Percentiles rank a stretch among this genome's conserved stretches.
These are phyloP conservation scores for Hippocampus abdominalis DNA, from an alignment of 2,113 vertebrate species.

Conservation along the genomic window DNA sequence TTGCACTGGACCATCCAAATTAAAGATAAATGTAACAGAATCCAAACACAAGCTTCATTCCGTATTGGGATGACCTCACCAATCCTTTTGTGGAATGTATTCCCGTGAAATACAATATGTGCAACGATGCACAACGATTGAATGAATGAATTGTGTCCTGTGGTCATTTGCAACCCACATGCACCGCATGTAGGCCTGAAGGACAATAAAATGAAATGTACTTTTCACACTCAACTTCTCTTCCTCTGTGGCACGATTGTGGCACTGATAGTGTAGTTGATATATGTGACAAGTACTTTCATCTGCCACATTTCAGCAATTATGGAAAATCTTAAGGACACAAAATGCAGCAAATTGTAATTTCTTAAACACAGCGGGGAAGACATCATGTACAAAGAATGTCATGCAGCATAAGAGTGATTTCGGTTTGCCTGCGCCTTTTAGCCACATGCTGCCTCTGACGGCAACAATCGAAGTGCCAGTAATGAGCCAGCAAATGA, in stretches of 20 bases:
- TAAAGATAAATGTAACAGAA: conserved; percentile 13
- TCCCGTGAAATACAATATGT: conserved; percentile 18
- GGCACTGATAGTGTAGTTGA: not conserved
- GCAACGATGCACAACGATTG: conserved; percentile 10
- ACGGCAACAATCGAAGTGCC: conserved; percentile 39
- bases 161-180: conserved; percentile 19
- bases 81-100: conserved; percentile 14
- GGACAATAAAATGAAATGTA: conserved; percentile 15
- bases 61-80: conserved; percentile 1
- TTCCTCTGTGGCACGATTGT: not conserved
- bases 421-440: conserved; percentile 25
- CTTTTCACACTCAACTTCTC: conserved; percentile 13
- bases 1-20: not conserved
- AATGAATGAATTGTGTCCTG: conserved; percentile 9
- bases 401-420: conserved; percentile 17
- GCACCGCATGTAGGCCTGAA: conserved; percentile 3
- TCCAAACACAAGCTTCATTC: not conserved
- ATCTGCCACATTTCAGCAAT: conserved; percentile 12
- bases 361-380: conserved; percentile 5
- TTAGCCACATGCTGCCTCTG: conserved; percentile 37
- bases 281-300: not conserved
- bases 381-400: not conserved
- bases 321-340: conserved; percentile 13
- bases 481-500: conserved; percentile 23
- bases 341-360: conserved; percentile 5